Base-by-base conservation (phyloP, 2,797 vertebrate species). In the Glyptemys insculpta region DNA sequence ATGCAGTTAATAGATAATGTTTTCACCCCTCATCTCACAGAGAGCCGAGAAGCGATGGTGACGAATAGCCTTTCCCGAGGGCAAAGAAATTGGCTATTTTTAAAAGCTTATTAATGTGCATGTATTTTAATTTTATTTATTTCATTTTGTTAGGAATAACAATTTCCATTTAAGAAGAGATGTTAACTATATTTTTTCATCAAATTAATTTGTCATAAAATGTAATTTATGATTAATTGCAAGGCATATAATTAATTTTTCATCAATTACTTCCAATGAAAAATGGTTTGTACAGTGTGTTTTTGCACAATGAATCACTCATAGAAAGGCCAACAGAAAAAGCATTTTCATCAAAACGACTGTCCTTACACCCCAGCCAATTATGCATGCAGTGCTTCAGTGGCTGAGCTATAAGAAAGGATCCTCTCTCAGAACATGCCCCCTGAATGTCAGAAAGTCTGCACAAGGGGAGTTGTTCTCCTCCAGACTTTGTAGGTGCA, bases 21-120 rank as follows among this genome's bases (percentile, higher is more conserved):
- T 44, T 44, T 44, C 44, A 44, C 44, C 44, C 44, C 44, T 44
- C 44, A 44, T 44, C 44, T 44, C 44, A 44, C 44, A 44, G 44
- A 44, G 44, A 44, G 44, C 44, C 7, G 44, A 44, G 44, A 44
- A 44, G 44, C 44, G 8, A 34, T 44, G 47, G 52, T 65, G 85
- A 83, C 25, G 91, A 95, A 88, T n/a, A 15, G 1, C 49, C 47
- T 87, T 93, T 78, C 31, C 23, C 1, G 2, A 59, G 10, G 8
- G 29, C 47, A 79, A 50, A 56, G 86, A 90, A 89, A 49, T 0
- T 0, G 15, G 23, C 54, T 0, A 37, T n/a, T 84, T 29, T 52
- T n/a, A 90, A 97, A 95, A 89, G 1, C 8, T 76, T 81, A 81
- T 86, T 79, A 87, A 89, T 53, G 9, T 23, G 3, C 11, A 31